Evolutionary conservation across 2,797 vertebrate species (phyloP).

Genomic region (Silurus aristotelis): DNA sequence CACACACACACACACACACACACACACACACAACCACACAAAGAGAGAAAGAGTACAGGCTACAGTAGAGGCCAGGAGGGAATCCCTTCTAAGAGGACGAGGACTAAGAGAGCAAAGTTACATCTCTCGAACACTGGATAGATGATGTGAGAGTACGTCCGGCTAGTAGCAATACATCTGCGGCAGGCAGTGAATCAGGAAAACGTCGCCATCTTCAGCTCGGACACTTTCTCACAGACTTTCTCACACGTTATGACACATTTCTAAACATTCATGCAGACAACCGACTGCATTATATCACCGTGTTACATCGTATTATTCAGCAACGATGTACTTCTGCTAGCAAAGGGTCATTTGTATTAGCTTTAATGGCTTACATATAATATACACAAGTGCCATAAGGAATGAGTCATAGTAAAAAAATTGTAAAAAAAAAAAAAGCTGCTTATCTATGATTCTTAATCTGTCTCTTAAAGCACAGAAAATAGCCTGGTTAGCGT

Average conservation of each 20-base stretch:
- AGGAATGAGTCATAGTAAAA: neutral
- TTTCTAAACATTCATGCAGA: constrained; percentile 30
- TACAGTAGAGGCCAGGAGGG: constrained; percentile 69
- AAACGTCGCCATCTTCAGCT: constrained; percentile 22
- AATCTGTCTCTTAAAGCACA: neutral
- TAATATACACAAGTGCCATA: constrained; percentile 38
- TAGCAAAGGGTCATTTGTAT: constrained; percentile 22
- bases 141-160: neutral
- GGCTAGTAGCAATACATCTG: constrained; percentile 39
- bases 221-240: constrained; percentile 42
- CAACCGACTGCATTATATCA: constrained; percentile 31
- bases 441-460: constrained; percentile 6
- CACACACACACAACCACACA: constrained; percentile 47
- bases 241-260: constrained; percentile 23
- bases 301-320: neutral
- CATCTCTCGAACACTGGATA: constrained; percentile 13
- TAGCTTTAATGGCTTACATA: constrained; percentile 19
- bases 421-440: neutral
- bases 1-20: constrained; percentile 57
- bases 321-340: neutral
- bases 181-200: constrained; percentile 36
- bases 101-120: constrained; percentile 15
- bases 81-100: constrained; percentile 53
- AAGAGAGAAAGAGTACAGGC: constrained; percentile 69
- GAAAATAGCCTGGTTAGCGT: constrained; percentile 9